phyloP scores from a whole-genome alignment of 1,140 invertebrate genomes.

The Papilio aristodemus region DNA sequence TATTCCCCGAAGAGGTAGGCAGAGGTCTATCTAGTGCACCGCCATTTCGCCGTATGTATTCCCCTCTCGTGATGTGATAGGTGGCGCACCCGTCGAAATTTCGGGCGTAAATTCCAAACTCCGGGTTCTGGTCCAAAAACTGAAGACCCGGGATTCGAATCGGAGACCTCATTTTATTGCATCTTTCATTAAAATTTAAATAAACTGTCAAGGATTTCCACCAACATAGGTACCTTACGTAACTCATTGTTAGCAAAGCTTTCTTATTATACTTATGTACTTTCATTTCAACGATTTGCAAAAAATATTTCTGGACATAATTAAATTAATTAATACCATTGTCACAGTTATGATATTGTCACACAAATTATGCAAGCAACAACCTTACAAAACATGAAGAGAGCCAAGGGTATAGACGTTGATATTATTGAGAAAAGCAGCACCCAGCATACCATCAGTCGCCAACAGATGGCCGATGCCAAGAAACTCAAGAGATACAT shows the following conservation, averaged over 20 bases:
- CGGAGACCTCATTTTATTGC: too few relatives aligned
- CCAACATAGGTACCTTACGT: background rate
- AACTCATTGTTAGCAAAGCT: too few relatives aligned
- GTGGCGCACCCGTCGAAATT: too few relatives aligned
- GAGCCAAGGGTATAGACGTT: constrained; percentile 89
- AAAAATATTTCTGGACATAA: background rate
- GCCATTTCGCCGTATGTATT: too few relatives aligned
- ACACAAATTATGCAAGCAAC: constrained; percentile 97
- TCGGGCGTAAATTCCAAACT: too few relatives aligned
- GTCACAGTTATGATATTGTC: constrained; percentile 89
- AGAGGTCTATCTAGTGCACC: too few relatives aligned
- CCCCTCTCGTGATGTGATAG: too few relatives aligned
- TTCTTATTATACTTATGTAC: too few relatives aligned
- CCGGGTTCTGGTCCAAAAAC: too few relatives aligned
- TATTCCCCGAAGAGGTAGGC: too few relatives aligned
- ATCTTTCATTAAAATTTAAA: background rate
- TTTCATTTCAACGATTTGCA: too few relatives aligned
- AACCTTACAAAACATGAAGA: constrained; percentile 92
- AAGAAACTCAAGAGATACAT: constrained; percentile 88
- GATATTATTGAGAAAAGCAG: constrained; percentile 83
- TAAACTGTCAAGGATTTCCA: background rate
- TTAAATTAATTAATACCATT: constrained; percentile 35
- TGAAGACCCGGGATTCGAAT: too few relatives aligned
- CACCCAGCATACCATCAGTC: constrained; percentile 68
- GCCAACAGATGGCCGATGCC: constrained; percentile 87